Base-by-base conservation (phyloP, 1,140 invertebrate species). In the Hyles euphorbiae region DNA sequence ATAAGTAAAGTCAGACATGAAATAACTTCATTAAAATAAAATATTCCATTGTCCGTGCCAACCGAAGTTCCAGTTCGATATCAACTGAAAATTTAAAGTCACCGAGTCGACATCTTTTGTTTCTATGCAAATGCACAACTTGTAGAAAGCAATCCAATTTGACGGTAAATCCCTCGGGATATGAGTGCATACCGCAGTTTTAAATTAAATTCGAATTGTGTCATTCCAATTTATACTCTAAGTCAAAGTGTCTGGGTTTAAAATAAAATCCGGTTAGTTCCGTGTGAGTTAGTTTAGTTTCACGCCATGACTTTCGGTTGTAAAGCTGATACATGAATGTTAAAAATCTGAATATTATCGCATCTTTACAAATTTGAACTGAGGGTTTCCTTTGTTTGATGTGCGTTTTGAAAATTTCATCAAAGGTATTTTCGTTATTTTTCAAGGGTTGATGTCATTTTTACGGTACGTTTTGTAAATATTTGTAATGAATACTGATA, bases 111-210 rank as follows among this genome's bases (percentile, higher is more conserved):
- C 56, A 56, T 54, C 63, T 63, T 64, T 67, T 72, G 70, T 78
- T 65, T 62, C 65, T 67, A 81, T 82, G 78, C 74, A 79, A 79
- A 82, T 81, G 70, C 67, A 65, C 56, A 68, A 79, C 75, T 78
- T 74, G 77, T 75, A 72, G 68, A 69, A 72, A 72, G 71, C 74
- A 73, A 80, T 81, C 74, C 76, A 82, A 84, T 83, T 81, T 78
- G 63, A 76, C 65, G 64, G 67, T 61, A 74, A 81, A 67, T 74
- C 78, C 77, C 73, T 46, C 48, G 74, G 76, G 77, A 80, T 78
- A 74, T 72, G 67, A 69, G 64, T 70, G 68, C 72, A 68, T 63
- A 73, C 70, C 74, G 68, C 68, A 67, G 65, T 76, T 76, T 79
- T 79, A 83, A 81, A 76, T 83, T 76, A 80, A 78, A 80, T 70